Evolutionary conservation across 2,113 vertebrate genomes (phyloP), one percentile per base, ranked within the genome.

Genomic region (Cavia aperea): DNA sequence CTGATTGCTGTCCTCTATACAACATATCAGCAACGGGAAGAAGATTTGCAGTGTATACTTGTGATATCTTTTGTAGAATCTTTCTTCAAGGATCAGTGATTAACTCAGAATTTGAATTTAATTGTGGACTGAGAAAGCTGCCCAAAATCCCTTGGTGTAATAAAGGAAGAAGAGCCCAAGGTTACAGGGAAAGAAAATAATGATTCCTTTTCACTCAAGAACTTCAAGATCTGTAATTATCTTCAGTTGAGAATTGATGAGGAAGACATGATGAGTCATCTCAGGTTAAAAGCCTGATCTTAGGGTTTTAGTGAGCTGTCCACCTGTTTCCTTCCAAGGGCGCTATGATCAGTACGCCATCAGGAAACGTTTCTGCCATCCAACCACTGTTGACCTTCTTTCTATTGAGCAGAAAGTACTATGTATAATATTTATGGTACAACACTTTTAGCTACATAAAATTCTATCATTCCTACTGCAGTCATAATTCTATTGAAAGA

Each of bases 31-130:
- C n/a, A 78, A 36, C 36, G 2, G 39, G 24, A 92, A 8, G 33
- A 65, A 82, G 36, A 93, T 33, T 39, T 73, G 49, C 2, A 68
- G 36, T 60, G 63, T 63, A 10, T 68, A 39, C 7, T 66, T 79
- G 26, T 33, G 13, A 86, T 26, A 19, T 54, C 81, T 86, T 54
- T 78, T 16, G 21, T 60, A 77, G 39, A 83, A 43, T 88, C 82
- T 88, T 93, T 89, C 56, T 62, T 91, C 68, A 73, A 91, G 54
- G 31, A 62, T 62, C 31, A 77, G 1, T 84, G 54, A 68, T 58
- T 86, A 75, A 70, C 4, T 93, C 9, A 82, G 92, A 94, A 46
- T 58, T 78, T 92, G 5, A 51, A 93, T 87, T 82, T 87, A 58
- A 90, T 72, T n/a, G 49, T 72, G 23, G n/a, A 31, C 36, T 62